phyloP scores from a whole-genome alignment of 1,140 invertebrate genomes.

The Paraescarpia echinospica region DNA sequence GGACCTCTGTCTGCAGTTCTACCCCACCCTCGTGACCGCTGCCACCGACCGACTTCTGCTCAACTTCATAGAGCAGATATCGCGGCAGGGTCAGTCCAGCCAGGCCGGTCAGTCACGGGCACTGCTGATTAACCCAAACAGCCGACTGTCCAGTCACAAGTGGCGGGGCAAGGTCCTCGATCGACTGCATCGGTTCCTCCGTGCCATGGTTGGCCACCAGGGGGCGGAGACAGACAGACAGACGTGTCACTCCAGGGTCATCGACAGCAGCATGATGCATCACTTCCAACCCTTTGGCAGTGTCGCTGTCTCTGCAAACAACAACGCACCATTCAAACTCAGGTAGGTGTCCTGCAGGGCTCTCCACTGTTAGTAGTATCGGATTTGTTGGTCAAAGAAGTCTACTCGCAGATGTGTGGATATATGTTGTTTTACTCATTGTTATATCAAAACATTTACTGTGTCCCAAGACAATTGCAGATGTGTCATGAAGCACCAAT shows the following conservation, averaged over 20 bases:
- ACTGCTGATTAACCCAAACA: conserved; percentile 44
- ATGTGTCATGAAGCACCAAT: too few relatives aligned
- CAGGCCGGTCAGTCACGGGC: conserved; percentile 30
- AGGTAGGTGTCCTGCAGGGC: not conserved
- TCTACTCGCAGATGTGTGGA: not conserved
- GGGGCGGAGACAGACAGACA: not conserved
- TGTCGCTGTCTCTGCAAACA: not conserved
- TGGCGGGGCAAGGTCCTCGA: conserved; percentile 46
- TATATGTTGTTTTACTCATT: too few relatives aligned
- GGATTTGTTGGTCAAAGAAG: not conserved
- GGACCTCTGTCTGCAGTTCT: conserved; percentile 66
- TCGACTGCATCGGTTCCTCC: conserved; percentile 23
- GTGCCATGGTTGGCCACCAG: not conserved
- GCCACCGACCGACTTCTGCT: conserved; percentile 71
- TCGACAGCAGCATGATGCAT: not conserved
- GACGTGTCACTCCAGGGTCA: not conserved
- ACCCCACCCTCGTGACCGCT: conserved; percentile 65
- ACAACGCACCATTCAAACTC: not conserved
- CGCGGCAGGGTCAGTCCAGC: conserved; percentile 32
- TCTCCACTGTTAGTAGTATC: too few relatives aligned
- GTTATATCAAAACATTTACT: too few relatives aligned
- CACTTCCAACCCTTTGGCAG: not conserved
- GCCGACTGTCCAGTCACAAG: conserved; percentile 41
- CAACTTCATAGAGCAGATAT: conserved; percentile 78
- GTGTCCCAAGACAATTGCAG: too few relatives aligned